Evolutionary conservation across 2,797 vertebrate genomes (phyloP).

Genomic region (Sebastiscus tertius): DNA sequence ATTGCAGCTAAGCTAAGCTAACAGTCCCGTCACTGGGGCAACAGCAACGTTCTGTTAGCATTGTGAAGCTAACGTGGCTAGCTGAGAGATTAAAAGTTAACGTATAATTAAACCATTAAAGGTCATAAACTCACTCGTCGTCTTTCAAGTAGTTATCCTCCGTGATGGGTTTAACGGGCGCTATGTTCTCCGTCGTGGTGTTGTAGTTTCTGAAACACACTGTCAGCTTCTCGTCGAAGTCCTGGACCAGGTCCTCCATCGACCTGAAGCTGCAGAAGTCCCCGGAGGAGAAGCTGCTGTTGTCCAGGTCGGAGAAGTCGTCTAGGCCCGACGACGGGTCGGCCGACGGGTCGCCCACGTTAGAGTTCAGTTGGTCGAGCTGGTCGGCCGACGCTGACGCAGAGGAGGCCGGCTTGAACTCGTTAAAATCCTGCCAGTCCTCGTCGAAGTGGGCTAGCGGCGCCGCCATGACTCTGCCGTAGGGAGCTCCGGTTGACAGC

Average conservation of each 20-base stretch:
- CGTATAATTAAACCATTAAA: conserved; percentile 1
- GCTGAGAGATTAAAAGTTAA: conserved; percentile 64
- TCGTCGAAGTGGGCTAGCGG: conserved; percentile 92
- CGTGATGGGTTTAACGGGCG: conserved; percentile 88
- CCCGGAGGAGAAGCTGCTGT: conserved; percentile 73
- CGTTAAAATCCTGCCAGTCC: conserved; percentile 98
- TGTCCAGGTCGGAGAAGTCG: conserved; percentile 80
- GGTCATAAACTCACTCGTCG: conserved; percentile 90
- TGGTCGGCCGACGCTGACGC: conserved; percentile 63
- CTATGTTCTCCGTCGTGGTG: conserved; percentile 85
- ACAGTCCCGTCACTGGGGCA: not conserved
- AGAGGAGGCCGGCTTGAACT: conserved; percentile 86
- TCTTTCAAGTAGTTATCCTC: conserved; percentile 90
- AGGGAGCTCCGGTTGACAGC: conserved; percentile 16
- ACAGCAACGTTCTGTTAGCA: conserved; percentile 31
- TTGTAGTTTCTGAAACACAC: conserved; percentile 91
- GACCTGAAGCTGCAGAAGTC: conserved; percentile 84
- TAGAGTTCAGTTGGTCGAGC: conserved; percentile 80
- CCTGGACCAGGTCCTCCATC: conserved; percentile 85
- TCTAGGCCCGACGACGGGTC: conserved; percentile 79
- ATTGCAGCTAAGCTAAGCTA: conserved; percentile 41
- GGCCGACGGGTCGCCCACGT: conserved; percentile 55
- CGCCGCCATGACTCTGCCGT: conserved; percentile 84
- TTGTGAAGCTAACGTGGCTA: conserved; percentile 41
- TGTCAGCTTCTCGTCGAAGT: conserved; percentile 92